Base-by-base conservation (phyloP, 2,888 invertebrate genomes). In the Lissonota sp. region DNA sequence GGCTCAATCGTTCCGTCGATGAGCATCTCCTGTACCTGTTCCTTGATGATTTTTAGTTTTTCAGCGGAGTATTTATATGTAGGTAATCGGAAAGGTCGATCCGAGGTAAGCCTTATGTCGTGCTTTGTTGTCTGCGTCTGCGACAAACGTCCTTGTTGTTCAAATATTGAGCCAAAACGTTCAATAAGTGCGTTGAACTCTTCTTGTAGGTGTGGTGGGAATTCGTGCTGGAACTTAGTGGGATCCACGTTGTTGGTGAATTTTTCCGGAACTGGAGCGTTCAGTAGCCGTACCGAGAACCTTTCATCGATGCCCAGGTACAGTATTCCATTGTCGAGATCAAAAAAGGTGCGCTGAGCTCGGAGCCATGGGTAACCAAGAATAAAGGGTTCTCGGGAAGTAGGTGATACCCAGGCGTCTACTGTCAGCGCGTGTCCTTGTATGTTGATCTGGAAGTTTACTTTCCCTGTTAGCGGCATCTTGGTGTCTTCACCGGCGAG, bases 11-110 rank as follows among this genome's bases (percentile, higher is more conserved):
- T 71, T 0, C 83, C 82, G 1, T 85, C 37, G 0, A 77, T 53
- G 0, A 87, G 64, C 84, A 87, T 87, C 16, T 83, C 76, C 3
- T 70, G 14, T 1, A 84, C 64, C 16, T 82, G 83, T 8, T 79
- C 51, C 1, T 51, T 46, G 0, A 85, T 84, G 1, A 84, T 46
- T 1, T 6, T 1, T 12, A 67, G 73, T 39, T 83, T 84, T 0
- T 42, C 55, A 0, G n/a, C 8, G 0, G 76, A 80, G 46, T 80
- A 82, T 3, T 69, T 69, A 8, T 79, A 77, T 0, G 46, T 57
- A 0, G 64, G 44, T 1, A 80, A 6, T 0, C 79, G 66, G 40
- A 84, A 73, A 0, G 83, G 66, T 0, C 5, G 26, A 3, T 66
- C 37, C 0, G 64, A 44, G 3, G 40, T 77, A 0, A 83, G 57